These are phyloP conservation scores for Pilophorus perplexus DNA, from an alignment of 2,888 invertebrate species.

Conservation along the genomic window DNA sequence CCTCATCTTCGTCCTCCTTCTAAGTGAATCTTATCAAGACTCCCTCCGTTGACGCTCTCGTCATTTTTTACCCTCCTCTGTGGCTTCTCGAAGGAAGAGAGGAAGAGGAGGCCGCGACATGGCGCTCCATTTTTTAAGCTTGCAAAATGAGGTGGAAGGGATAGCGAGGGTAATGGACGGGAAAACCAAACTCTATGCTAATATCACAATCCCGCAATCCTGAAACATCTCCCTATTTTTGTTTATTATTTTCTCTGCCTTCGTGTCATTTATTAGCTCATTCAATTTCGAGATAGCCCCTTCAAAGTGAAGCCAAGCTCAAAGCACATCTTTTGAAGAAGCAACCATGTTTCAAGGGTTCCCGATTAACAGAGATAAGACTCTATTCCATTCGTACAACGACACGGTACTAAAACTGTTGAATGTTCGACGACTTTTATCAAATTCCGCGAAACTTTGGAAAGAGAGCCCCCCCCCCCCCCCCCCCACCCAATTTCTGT, in stretches of 20 bases:
- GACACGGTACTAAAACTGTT: too few relatives aligned
- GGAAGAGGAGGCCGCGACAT: constrained; percentile 38
- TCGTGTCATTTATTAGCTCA: neutral
- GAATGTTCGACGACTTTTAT: too few relatives aligned
- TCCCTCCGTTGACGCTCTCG: constrained; percentile 49
- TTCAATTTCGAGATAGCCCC: too few relatives aligned
- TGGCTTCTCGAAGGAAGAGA: neutral
- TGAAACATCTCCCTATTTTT: constrained; percentile 11
- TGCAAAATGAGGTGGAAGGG: constrained; percentile 49
- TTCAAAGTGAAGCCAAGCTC: too few relatives aligned
- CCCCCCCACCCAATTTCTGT: too few relatives aligned
- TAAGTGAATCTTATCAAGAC: constrained; percentile 49
- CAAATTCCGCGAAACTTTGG: too few relatives aligned
- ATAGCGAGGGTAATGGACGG: constrained; percentile 44
- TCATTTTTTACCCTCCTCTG: constrained; percentile 46
- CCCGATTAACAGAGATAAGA: too few relatives aligned
- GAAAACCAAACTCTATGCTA: constrained; percentile 43
- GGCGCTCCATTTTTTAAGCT: constrained; percentile 48
- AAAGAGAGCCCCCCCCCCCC: too few relatives aligned
- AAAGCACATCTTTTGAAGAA: too few relatives aligned
- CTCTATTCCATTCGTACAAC: too few relatives aligned
- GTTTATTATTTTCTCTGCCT: neutral
- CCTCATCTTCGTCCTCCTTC: constrained; percentile 22
- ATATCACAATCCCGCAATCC: constrained; percentile 26
- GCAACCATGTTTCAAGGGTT: too few relatives aligned